phyloP scores from a whole-genome alignment of 1,140 invertebrate species.

The Apocrypta bakeri region DNA sequence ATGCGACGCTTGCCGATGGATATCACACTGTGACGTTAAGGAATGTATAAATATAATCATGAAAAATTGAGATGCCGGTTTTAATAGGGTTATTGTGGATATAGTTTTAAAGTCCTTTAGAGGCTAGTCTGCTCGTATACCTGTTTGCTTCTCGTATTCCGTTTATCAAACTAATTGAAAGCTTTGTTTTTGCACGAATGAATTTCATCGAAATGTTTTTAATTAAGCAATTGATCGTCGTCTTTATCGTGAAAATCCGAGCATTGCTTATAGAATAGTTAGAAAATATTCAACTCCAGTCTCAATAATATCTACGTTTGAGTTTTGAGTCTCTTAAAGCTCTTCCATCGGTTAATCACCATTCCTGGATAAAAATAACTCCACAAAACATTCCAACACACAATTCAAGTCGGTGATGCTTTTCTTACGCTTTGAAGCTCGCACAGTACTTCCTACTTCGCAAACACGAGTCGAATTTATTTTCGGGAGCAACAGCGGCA shows the following conservation, averaged over 20 bases:
- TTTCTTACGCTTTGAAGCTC: background rate
- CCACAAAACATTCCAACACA: background rate
- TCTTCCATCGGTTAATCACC: background rate
- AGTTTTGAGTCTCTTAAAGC: too few species aligned
- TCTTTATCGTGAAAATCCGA: too few species aligned
- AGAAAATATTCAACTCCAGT: background rate
- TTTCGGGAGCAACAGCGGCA: conserved; percentile 1
- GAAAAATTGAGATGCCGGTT: conserved; percentile 29
- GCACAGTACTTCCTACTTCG: background rate
- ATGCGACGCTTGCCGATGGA: conserved; percentile 32
- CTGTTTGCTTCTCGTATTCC: background rate
- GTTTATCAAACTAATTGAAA: background rate
- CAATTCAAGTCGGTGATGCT: background rate
- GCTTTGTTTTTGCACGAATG: too few species aligned
- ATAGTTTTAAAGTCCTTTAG: background rate
- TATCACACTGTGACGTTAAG: conserved; percentile 2
- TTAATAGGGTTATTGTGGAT: background rate
- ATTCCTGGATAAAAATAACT: background rate
- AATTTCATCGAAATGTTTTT: too few species aligned
- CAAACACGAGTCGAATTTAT: conserved; percentile 4
- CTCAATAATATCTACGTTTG: background rate
- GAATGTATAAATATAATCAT: conserved; percentile 17
- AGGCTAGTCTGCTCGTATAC: background rate
- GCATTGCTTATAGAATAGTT: too few species aligned
- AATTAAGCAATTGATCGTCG: too few species aligned